Percentiles rank a stretch among this genome's conserved stretches.
Evolutionary conservation across 2,888 invertebrate genomes (phyloP).

Genomic region (Caenorhabditis uteleia): DNA sequence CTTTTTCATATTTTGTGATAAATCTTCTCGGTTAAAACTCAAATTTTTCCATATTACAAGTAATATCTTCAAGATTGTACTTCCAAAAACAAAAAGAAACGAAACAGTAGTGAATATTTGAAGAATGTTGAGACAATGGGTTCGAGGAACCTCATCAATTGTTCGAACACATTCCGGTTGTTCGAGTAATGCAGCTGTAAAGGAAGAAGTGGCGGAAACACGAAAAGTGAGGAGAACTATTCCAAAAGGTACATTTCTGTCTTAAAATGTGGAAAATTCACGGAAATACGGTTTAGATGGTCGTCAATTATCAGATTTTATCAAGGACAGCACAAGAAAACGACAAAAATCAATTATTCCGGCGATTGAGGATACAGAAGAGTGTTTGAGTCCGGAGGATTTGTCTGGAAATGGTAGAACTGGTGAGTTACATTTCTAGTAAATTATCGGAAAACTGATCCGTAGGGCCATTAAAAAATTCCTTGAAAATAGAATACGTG

Average conservation of each 20-base stretch:
- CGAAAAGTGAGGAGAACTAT: background rate
- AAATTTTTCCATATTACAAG: background rate
- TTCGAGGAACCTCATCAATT: conserved; percentile 6
- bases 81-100: too few species aligned
- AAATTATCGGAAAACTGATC: too few species aligned
- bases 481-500: too few species aligned
- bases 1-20: background rate
- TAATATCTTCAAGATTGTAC: conserved; percentile 1
- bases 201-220: conserved; percentile 6
- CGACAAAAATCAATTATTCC: conserved; percentile 40
- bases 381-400: conserved; percentile 46
- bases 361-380: conserved; percentile 35
- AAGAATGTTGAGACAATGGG: conserved; percentile 8
- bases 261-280: background rate
- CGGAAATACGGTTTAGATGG: conserved; percentile 8
- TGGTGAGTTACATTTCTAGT: conserved; percentile 1
- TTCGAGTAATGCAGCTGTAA: conserved; percentile 1
- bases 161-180: conserved; percentile 18
- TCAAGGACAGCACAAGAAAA: conserved; percentile 20
- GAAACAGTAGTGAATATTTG: too few species aligned
- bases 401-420: conserved; percentile 41
- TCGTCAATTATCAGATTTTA: conserved; percentile 44
- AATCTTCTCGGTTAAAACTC: background rate
- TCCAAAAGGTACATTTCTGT: conserved; percentile 3
- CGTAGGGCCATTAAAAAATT: too few species aligned